Conservation (phyloP, 2,113 vertebrate genomes). For the Epinephelus lanceolatus region DNA sequence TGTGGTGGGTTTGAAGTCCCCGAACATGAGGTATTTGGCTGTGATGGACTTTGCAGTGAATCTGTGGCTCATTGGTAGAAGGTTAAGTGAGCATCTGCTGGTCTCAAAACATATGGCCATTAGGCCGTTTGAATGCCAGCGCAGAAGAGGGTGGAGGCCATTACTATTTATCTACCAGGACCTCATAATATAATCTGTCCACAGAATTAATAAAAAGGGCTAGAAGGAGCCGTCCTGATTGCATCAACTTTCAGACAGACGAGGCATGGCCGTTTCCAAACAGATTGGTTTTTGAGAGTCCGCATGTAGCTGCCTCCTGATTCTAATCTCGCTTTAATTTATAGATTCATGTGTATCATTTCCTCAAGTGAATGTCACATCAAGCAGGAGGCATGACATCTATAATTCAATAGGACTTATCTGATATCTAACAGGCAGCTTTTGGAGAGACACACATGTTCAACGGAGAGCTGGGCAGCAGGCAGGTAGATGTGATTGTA, state of each 20-base stretch:
- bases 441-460: conserved; percentile 2
- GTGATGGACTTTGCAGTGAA: conserved; percentile 53
- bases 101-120: conserved; percentile 73
- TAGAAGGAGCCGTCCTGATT: conserved; percentile 26
- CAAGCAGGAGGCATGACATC: conserved; percentile 35
- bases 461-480: background rate
- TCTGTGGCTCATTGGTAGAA: conserved; percentile 53
- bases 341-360: conserved; percentile 24
- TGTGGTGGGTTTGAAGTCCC: conserved; percentile 30
- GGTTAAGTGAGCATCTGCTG: conserved; percentile 75
- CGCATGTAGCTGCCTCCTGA: conserved; percentile 19
- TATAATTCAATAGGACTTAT: conserved; percentile 43
- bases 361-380: conserved; percentile 22
- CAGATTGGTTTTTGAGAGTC: conserved; percentile 40
- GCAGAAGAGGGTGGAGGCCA: conserved; percentile 50
- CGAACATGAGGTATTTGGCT: conserved; percentile 46
- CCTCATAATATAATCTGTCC: conserved; percentile 47
- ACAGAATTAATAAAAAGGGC: conserved; percentile 44
- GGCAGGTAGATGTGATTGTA: conserved; percentile 7
- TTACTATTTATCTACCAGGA: conserved; percentile 66
- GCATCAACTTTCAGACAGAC: conserved; percentile 22
- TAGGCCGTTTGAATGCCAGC: conserved; percentile 53
- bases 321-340: conserved; percentile 58
- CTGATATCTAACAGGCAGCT: conserved; percentile 19
- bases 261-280: conserved; percentile 50